Evolutionary conservation across 1,140 invertebrate species (phyloP).

Genomic region (Halictus rubicundus): DNA sequence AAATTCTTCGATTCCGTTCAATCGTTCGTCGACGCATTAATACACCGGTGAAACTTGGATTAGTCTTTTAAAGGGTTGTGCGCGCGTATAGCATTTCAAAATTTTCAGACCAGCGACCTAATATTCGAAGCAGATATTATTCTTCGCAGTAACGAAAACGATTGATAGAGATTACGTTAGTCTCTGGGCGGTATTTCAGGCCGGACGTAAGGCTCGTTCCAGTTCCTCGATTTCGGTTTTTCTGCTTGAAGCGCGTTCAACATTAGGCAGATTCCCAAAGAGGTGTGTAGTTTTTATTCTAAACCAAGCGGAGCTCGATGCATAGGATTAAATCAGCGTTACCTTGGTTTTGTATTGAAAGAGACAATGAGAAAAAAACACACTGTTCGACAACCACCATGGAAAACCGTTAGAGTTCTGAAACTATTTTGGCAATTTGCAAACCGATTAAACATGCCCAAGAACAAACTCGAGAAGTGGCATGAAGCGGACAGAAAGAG

Average conservation of each 20-base stretch:
- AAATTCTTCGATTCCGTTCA: neutral
- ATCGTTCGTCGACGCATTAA: neutral
- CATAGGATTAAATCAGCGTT: neutral
- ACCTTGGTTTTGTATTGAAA: conserved; percentile 5
- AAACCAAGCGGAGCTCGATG: neutral
- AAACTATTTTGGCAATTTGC: conserved; percentile 70
- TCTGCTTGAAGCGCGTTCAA: neutral
- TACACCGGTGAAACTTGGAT: conserved; percentile 12
- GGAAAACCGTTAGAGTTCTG: neutral
- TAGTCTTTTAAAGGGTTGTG: neutral
- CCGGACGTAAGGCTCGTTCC: neutral
- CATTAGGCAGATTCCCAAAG: neutral
- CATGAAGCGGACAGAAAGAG: conserved; percentile 59
- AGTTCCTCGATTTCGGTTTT: neutral
- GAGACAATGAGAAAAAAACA: neutral
- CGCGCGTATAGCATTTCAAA: neutral
- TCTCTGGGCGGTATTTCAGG: neutral
- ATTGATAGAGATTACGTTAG: conserved; percentile 3
- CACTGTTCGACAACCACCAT: neutral
- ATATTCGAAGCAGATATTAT: neutral
- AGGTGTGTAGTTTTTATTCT: neutral
- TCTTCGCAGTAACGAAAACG: neutral
- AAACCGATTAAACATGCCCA: conserved; percentile 53
- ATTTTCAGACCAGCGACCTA: neutral
- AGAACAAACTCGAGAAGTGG: conserved; percentile 62